phyloP scores from a whole-genome alignment of 2,888 invertebrate species.

The Sphecodes monilicornis region DNA sequence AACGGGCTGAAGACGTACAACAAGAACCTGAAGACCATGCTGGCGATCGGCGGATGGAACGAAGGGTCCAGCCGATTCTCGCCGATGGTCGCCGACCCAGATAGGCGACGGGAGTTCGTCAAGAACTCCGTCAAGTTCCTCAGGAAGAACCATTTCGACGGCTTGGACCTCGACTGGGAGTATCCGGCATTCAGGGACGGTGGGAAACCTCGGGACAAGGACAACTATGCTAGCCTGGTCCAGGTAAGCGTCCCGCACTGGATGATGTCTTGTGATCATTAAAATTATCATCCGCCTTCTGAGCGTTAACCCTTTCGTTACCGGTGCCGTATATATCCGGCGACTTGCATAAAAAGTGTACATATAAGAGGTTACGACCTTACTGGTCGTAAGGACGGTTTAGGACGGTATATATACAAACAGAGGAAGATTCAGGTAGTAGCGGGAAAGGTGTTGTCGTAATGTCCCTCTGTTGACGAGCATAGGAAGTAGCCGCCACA shows the following conservation, averaged over 20 bases:
- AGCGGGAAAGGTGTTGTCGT: too few species aligned
- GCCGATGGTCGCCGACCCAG: slow-evolving; percentile 92
- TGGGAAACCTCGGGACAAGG: slow-evolving; percentile 90
- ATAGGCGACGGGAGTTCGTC: slow-evolving; percentile 92
- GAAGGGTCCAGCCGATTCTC: slow-evolving; percentile 95
- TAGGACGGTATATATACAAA: too few species aligned
- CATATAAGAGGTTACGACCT: too few species aligned
- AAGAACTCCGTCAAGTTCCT: slow-evolving; percentile 94
- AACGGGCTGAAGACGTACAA: slow-evolving; percentile 97
- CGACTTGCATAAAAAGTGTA: too few species aligned
- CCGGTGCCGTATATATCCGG: too few species aligned
- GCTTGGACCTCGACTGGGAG: slow-evolving; percentile 97
- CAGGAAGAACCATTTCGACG: slow-evolving; percentile 96
- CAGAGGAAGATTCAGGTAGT: too few species aligned
- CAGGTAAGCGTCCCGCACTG: slow-evolving; percentile 85
- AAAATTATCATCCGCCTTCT: too few species aligned
- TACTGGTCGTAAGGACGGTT: too few species aligned
- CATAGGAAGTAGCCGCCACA: too few species aligned
- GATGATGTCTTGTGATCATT: not conserved
- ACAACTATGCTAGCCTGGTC: slow-evolving; percentile 95
- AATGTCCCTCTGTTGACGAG: too few species aligned
- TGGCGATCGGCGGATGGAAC: slow-evolving; percentile 97
- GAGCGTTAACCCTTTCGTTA: too few species aligned
- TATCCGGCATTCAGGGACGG: slow-evolving; percentile 92
- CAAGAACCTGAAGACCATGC: slow-evolving; percentile 94